Conservation (phyloP, 92 coral and sea anemone species). For the Palythoa heliodiscus region DNA sequence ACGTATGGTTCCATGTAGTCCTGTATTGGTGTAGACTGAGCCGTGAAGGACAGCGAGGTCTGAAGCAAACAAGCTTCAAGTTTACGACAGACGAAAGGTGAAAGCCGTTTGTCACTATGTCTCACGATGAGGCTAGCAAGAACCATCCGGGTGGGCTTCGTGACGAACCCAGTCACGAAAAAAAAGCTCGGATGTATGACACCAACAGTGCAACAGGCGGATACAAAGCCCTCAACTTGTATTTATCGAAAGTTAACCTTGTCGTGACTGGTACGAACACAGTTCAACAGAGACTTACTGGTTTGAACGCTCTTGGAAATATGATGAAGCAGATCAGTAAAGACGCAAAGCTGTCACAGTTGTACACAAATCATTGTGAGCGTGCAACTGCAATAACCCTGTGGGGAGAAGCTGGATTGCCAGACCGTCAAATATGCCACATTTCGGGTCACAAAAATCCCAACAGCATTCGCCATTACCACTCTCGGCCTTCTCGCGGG, state of each 20-base stretch:
- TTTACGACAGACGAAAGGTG: no score
- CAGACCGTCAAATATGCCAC: slow-evolving; percentile 55
- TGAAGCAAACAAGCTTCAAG: no score
- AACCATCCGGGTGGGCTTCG: slow-evolving; percentile 41
- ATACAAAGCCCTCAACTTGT: slow-evolving; percentile 50
- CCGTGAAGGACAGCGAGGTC: no score
- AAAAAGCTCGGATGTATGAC: slow-evolving; percentile 55
- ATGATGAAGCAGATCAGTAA: slow-evolving; percentile 62
- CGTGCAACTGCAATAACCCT: slow-evolving; percentile 61
- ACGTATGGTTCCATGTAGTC: no score
- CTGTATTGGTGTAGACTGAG: no score
- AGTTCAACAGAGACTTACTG: not conserved
- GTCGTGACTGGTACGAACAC: slow-evolving; percentile 50
- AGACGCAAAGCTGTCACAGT: not conserved
- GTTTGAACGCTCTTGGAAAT: slow-evolving; percentile 10
- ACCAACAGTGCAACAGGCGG: slow-evolving; percentile 52
- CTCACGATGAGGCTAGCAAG: no score
- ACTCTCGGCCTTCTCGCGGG: no score
- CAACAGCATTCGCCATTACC: no score
- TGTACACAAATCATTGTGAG: slow-evolving; percentile 39
- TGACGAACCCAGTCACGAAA: slow-evolving; percentile 45
- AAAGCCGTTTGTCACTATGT: no score
- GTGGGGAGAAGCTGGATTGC: slow-evolving; percentile 57
- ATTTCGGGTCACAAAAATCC: slow-evolving; percentile 60
- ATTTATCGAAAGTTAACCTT: slow-evolving; percentile 57